Evolutionary conservation across 2,888 invertebrate genomes (phyloP).

Genomic region (Cecidostiba fungosa): DNA sequence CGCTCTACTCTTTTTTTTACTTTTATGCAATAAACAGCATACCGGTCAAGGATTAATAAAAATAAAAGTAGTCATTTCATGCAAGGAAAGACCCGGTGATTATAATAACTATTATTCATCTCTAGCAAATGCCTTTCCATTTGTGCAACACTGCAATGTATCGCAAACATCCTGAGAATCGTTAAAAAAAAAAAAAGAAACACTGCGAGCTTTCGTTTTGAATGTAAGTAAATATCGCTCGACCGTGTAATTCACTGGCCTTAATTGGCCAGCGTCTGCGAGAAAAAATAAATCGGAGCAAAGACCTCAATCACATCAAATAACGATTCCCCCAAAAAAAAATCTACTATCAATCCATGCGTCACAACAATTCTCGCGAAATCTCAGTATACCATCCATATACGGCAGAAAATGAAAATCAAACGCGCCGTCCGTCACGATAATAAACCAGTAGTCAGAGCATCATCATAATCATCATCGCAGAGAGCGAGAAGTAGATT

Average conservation of each 20-base stretch:
- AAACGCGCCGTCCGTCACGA: not conserved
- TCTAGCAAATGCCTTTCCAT: no score
- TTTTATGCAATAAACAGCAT: not conserved
- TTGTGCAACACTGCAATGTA: no score
- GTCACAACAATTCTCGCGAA: not conserved
- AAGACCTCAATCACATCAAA: not conserved
- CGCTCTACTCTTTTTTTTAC: not conserved
- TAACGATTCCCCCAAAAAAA: not conserved
- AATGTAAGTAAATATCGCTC: not conserved
- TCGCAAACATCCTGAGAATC: no score
- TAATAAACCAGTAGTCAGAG: not conserved
- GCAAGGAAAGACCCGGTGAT: not conserved
- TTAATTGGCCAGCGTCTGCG: no score
- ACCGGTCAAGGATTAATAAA: not conserved
- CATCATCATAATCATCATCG: not conserved
- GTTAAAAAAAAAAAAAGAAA: not conserved
- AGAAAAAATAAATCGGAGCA: no score
- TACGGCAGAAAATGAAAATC: not conserved
- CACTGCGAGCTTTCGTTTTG: not conserved
- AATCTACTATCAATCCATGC: not conserved
- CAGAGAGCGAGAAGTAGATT: conserved; percentile 18
- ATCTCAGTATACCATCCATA: not conserved
- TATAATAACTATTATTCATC: no score
- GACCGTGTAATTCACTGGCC: not conserved
- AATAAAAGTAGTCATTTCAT: not conserved